Evolutionary conservation across 2,888 invertebrate species (phyloP), one percentile per base, ranked within the genome.

Genomic region (Drosophila falleni): DNA sequence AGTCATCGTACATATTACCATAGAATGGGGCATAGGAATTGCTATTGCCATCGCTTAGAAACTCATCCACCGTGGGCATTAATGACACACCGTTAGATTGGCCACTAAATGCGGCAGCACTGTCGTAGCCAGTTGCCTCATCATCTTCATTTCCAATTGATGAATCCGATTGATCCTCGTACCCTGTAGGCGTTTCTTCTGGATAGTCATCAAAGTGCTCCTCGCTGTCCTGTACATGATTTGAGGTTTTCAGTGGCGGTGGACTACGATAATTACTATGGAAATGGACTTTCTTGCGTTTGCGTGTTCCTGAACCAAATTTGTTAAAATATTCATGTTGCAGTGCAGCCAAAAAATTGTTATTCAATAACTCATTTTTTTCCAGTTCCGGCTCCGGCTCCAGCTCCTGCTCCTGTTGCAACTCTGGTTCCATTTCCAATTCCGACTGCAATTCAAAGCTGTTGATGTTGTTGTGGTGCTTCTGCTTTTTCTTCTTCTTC

Each of bases 321-420:
- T 84, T 87, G 0, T 62, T 33, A 0, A 80, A 19, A 68, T 90
- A 91, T 55, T 89, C 86, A 13, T 75, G 79, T 49, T 91, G 89
- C 54, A 91, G 50, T 23, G 91, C 90, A 11, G 89, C 83, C 62
- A 91, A 74, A 59, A 91, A 87, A 62, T 91, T 90, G 44, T 78
- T 79, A 29, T 90, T 83, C 6, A 86, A 62, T 47, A 89, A 71
- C 2, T 87, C 64, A 55, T 91, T 90, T 19, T 78, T 72, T 29
- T 88, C 81, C 39, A 78, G n/a, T 19, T 42, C 51, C 31, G 65
- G 47, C 49, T 64, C 61, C 15, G 67, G 47, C 37, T 76, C 78
- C 33, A 65, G 44, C 51, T 64, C 78, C 33, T 65, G 44, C 51
- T 64, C 61, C n/a, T 65, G 44, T 49, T 64, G 59, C n/a, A 65